Evolutionary conservation across 2,113 vertebrate genomes (phyloP), one percentile per base, ranked within the genome.

Genomic region (Porphyrio hochstetteri): DNA sequence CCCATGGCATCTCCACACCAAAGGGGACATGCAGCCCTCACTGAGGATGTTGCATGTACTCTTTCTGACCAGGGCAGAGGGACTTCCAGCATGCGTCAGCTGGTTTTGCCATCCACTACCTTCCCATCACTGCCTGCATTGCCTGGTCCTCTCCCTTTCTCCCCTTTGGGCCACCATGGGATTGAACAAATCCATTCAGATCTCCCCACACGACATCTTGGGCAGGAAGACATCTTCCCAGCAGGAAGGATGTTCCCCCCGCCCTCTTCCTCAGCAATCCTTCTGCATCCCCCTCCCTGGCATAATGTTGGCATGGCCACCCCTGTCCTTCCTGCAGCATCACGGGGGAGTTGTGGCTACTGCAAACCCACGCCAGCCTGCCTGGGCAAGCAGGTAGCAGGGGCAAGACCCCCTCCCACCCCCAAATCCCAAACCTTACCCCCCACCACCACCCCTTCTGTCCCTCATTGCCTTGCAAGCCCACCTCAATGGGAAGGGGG

Each of bases 401-500:
- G 27, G 18, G 4, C 38, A 76, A 75, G 65, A 75, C 31, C 6
- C 55, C 29, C 8, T 20, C 24, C 75, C 75, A 28, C 12, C 27
- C 33, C 38, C 71, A 44, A 52, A 78, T 68, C 53, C 75, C 70
- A 85, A 38, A 40, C 52, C 23, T 42, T 59, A 4, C 18, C 56
- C 27, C 52, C 16, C 31, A 42, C 46, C 23, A 0, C 31, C 50
- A 24, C 12, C 64, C 85, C 78, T 86, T 60, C 68, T 75, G 53
- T 46, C 86, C 86, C 33, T 83, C n/a, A 40, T 74, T 38, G 56
- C 57, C 87, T 82, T 28, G 19, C 15, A 5, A 79, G 92, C 92
- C 93, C 86, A 82, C 57, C 91, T 96, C 57, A 38, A 70, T 1
- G 7, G 17, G 87, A 93, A 95, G 56, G 79, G 64, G 75, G 93